Percentiles rank a stretch among this genome's conserved stretches.
Conservation (phyloP, 2,888 invertebrate species). For the Troglohyphantes excavatus region DNA sequence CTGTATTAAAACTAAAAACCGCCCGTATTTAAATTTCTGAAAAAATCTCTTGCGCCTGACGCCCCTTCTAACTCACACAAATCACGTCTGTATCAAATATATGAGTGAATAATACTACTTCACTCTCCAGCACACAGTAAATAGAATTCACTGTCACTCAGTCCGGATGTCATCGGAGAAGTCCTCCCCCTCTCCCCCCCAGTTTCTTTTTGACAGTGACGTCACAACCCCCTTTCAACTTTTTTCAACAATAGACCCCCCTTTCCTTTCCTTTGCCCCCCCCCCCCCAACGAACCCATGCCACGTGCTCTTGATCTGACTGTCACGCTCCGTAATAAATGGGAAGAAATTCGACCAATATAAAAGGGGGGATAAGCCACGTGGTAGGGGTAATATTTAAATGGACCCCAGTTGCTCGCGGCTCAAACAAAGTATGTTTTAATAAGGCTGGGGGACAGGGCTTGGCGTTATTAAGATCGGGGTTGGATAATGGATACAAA, state of each 20-base stretch:
- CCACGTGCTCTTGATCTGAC: slow-evolving; percentile 58
- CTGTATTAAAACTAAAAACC: too few species aligned
- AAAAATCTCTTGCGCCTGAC: too few species aligned
- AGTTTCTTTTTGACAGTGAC: background rate
- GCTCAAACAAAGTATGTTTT: slow-evolving; percentile 60
- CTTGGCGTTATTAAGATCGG: slow-evolving; percentile 52
- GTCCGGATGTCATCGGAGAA: slow-evolving; percentile 21
- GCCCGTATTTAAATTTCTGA: too few species aligned
- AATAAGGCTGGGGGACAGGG: slow-evolving; percentile 47
- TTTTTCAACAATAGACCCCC: slow-evolving; percentile 9
- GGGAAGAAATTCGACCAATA: slow-evolving; percentile 37
- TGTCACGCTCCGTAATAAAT: slow-evolving; percentile 59
- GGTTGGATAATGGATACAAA: slow-evolving; percentile 50
- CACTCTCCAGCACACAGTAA: background rate
- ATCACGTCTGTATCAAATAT: background rate
- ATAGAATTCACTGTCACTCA: background rate
- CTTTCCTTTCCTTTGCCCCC: too few species aligned
- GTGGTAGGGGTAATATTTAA: slow-evolving; percentile 57
- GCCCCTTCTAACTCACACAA: too few species aligned
- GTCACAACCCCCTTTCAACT: slow-evolving; percentile 9
- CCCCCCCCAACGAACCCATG: background rate
- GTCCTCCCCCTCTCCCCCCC: background rate
- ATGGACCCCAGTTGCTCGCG: slow-evolving; percentile 13
- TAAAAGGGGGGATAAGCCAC: slow-evolving; percentile 30
- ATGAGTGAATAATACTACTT: background rate